These are phyloP conservation scores for Pteromalus puparum DNA, from an alignment of 1,140 invertebrate species.

Conservation along the genomic window DNA sequence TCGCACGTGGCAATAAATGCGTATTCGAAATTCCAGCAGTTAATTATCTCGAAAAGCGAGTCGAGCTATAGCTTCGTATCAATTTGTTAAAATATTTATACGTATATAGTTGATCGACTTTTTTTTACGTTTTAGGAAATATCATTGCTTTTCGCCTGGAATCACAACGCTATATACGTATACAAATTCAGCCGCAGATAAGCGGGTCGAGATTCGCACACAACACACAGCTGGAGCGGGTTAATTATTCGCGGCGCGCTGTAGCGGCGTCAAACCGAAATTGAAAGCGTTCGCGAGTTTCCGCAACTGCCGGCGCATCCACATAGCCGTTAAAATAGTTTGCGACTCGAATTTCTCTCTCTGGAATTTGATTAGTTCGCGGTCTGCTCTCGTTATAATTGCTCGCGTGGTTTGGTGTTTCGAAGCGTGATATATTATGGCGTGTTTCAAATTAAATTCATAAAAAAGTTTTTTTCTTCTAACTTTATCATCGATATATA, in stretches of 20 bases:
- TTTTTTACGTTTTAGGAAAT: too few species aligned
- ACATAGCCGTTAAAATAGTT: neutral
- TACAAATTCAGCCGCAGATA: too few species aligned
- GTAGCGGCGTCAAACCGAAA: neutral
- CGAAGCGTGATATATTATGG: too few species aligned
- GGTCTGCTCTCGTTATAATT: neutral
- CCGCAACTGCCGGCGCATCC: neutral
- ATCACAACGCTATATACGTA: too few species aligned
- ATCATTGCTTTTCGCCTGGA: too few species aligned
- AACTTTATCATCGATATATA: too few species aligned
- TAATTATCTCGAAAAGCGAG: too few species aligned
- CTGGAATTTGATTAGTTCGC: neutral
- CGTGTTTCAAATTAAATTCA: too few species aligned
- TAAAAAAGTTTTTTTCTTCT: too few species aligned
- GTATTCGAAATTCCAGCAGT: neutral
- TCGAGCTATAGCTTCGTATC: too few species aligned
- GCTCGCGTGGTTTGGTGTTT: neutral
- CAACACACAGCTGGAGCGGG: neutral
- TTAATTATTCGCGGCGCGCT: conserved; percentile 12
- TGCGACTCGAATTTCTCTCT: neutral
- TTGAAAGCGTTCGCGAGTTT: conserved; percentile 10
- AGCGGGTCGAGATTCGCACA: neutral
- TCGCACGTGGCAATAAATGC: neutral
- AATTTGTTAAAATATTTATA: too few species aligned
- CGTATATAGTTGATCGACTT: too few species aligned